Conservation (phyloP, 2,113 vertebrate species). For the Rhagologus leucostigma region DNA sequence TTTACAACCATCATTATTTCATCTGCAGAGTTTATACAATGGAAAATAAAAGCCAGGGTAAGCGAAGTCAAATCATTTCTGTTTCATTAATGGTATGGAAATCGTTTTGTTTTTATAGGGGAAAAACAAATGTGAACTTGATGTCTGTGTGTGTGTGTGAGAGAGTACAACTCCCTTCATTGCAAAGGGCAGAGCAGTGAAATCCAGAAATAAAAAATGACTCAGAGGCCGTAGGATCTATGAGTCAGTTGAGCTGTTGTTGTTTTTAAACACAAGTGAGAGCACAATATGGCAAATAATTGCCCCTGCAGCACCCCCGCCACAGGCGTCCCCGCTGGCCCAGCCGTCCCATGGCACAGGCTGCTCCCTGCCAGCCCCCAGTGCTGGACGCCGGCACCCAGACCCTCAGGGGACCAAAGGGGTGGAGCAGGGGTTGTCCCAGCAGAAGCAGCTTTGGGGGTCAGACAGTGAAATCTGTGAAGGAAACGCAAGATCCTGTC, state of each 20-base stretch:
- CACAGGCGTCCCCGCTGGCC: not conserved
- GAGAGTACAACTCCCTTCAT: not conserved
- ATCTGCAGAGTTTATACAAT: conserved; percentile 50
- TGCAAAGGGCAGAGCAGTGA: conserved; percentile 56
- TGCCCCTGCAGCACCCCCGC: not conserved
- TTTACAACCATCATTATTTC: conserved; percentile 47
- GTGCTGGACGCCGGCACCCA: accelerated
- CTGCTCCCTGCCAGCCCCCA: not conserved
- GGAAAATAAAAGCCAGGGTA: conserved; percentile 57
- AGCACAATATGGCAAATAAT: conserved; percentile 36
- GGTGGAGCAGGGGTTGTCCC: not conserved
- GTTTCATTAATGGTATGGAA: conserved; percentile 61
- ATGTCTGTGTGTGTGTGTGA: not conserved
- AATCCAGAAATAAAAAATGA: conserved; percentile 68
- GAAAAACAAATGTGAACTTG: conserved; percentile 55
- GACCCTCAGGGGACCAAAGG: not conserved
- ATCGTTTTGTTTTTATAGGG: conserved; percentile 50
- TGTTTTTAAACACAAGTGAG: conserved; percentile 27
- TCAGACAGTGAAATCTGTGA: not conserved
- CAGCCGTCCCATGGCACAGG: accelerated
- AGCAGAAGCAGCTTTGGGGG: not conserved
- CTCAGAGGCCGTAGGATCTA: conserved; percentile 60
- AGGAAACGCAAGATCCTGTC: not conserved
- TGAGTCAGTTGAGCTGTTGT: conserved; percentile 63
- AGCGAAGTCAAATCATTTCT: not conserved